Evolutionary conservation across 2,113 vertebrate species (phyloP).

Genomic region (Rafetus swinhoei): DNA sequence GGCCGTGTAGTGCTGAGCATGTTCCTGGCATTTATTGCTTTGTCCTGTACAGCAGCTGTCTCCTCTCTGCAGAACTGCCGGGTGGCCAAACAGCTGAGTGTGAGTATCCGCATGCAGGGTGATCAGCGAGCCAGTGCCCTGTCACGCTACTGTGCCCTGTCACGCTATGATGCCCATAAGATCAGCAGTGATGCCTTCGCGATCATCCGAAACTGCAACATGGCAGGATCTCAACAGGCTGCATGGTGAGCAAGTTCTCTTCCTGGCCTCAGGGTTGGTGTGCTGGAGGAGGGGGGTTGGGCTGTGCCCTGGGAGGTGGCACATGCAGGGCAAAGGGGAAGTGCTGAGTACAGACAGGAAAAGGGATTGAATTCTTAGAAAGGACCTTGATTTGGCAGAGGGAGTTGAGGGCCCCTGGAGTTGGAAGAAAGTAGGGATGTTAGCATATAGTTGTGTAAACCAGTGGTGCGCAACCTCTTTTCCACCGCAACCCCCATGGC

Average conservation of each 20-base stretch:
- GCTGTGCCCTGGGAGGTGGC: neutral
- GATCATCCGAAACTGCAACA: conserved; percentile 90
- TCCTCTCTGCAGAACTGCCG: conserved; percentile 86
- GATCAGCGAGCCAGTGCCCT: conserved; percentile 79
- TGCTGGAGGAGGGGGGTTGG: neutral
- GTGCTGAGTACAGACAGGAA: neutral
- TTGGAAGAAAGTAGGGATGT: too few relatives aligned
- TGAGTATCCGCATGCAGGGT: conserved; percentile 87
- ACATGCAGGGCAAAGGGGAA: neutral
- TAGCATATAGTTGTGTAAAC: too few relatives aligned
- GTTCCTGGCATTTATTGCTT: neutral
- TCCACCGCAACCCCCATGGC: too few relatives aligned
- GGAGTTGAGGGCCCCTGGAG: accelerated
- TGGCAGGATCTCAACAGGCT: conserved; percentile 86
- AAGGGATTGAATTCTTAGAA: neutral
- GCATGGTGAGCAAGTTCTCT: conserved; percentile 84
- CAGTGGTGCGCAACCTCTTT: too few relatives aligned
- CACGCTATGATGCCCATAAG: conserved; percentile 88
- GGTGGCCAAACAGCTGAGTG: conserved; percentile 87
- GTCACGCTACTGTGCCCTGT: conserved; percentile 89
- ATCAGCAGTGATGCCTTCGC: conserved; percentile 88
- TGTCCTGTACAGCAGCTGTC: conserved; percentile 30
- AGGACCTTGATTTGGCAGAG: neutral
- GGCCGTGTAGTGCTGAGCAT: neutral
- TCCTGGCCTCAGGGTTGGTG: neutral